phyloP scores from a whole-genome alignment of 1,140 invertebrate species.

The Drosophila orena region DNA sequence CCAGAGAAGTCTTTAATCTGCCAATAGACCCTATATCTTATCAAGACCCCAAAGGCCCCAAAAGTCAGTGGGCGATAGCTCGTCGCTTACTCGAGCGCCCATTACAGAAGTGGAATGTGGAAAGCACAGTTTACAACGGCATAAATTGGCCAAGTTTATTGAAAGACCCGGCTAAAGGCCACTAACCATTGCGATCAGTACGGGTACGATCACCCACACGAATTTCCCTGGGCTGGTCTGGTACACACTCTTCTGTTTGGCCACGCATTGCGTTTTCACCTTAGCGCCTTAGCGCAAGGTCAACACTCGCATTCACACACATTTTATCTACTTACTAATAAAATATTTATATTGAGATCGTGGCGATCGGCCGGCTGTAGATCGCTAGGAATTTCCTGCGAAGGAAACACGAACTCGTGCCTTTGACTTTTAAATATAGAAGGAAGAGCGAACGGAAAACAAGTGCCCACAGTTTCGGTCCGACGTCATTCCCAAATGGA shows the following conservation, averaged over 20 bases:
- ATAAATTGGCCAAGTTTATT: conserved; percentile 67
- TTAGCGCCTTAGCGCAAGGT: conserved; percentile 72
- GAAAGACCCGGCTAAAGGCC: conserved; percentile 10
- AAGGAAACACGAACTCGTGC: conserved; percentile 47
- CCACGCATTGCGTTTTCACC: conserved; percentile 60
- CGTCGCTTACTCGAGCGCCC: neutral
- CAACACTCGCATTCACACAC: conserved; percentile 47
- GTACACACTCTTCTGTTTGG: conserved; percentile 10
- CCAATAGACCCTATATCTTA: conserved; percentile 25
- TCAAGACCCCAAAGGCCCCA: conserved; percentile 5
- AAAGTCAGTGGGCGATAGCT: conserved; percentile 2
- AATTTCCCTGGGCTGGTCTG: conserved; percentile 1
- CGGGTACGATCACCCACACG: conserved; percentile 29
- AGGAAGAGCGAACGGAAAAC: conserved; percentile 48
- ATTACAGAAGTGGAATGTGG: conserved; percentile 7
- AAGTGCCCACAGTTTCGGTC: conserved; percentile 39
- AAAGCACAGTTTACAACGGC: conserved; percentile 40
- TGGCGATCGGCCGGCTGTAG: conserved; percentile 24
- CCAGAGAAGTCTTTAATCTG: conserved; percentile 1
- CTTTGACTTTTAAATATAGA: conserved; percentile 79
- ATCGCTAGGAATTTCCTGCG: conserved; percentile 63
- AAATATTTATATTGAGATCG: conserved; percentile 78
- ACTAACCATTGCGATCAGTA: conserved; percentile 14
- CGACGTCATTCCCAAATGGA: conserved; percentile 49
- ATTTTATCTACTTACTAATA: conserved; percentile 79